Conservation (phyloP, 2,113 vertebrate genomes). For the Lamprotornis superbus region DNA sequence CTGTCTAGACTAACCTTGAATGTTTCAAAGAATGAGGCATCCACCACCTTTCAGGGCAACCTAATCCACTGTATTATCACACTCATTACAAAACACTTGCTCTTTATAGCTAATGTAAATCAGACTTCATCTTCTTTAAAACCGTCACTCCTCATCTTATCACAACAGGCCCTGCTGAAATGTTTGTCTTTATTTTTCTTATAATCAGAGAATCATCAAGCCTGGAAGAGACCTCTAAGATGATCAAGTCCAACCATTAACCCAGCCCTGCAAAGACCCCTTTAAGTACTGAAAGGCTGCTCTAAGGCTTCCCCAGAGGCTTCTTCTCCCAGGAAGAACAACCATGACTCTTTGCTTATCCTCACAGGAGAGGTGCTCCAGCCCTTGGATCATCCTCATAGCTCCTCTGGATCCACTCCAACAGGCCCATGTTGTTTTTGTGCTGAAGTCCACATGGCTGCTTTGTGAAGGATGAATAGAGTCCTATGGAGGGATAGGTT, state of each 20-base stretch:
- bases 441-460: not conserved
- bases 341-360: too few species aligned
- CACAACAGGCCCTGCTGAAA: not conserved
- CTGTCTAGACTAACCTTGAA: not conserved
- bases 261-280: not conserved
- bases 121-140: not conserved
- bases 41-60: not conserved
- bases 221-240: not conserved
- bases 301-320: not conserved
- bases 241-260: not conserved
- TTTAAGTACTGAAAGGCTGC: not conserved
- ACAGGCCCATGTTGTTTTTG: not conserved
- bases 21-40: not conserved
- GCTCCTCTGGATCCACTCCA: not conserved
- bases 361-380: not conserved
- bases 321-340: not conserved
- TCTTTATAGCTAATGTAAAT: not conserved
- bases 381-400: not conserved
- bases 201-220: not conserved
- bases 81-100: not conserved
- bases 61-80: not conserved
- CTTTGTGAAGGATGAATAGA: not conserved
- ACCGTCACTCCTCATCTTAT: not conserved
- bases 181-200: not conserved
- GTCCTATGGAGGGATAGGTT: not conserved